Evolutionary conservation across 2,888 invertebrate genomes (phyloP).

Genomic region (Plebejus anna): DNA sequence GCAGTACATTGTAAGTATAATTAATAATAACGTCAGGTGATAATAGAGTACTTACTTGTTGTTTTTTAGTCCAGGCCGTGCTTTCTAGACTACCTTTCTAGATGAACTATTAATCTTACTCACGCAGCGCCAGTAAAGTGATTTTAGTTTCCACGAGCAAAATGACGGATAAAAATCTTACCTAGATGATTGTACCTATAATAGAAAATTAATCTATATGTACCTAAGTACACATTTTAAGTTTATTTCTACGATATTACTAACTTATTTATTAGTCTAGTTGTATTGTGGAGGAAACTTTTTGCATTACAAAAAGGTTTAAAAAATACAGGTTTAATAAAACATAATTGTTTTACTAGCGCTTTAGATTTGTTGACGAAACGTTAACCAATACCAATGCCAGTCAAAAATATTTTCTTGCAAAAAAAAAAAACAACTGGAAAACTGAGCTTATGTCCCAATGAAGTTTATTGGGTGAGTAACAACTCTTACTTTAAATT

Average conservation of each 20-base stretch:
- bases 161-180: constrained; percentile 11
- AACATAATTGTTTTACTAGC: neutral
- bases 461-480: no score
- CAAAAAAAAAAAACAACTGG: no score
- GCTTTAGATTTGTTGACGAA: neutral
- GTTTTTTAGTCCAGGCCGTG: neutral
- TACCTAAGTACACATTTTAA: neutral
- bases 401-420: no score
- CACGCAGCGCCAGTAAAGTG: constrained; percentile 20
- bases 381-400: neutral
- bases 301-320: no score
- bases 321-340: no score
- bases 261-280: no score
- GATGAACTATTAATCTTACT: constrained; percentile 21
- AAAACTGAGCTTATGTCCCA: no score
- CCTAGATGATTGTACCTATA: neutral
- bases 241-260: neutral
- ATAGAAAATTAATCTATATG: neutral
- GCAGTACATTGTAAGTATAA: neutral
- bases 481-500: no score
- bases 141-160: constrained; percentile 13
- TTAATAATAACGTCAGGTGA: constrained; percentile 20
- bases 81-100: constrained; percentile 26
- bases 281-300: no score
- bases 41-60: constrained; percentile 18